Evolutionary conservation across 2,113 vertebrate genomes (phyloP).

Genomic region (Ceyx cyanopectus): DNA sequence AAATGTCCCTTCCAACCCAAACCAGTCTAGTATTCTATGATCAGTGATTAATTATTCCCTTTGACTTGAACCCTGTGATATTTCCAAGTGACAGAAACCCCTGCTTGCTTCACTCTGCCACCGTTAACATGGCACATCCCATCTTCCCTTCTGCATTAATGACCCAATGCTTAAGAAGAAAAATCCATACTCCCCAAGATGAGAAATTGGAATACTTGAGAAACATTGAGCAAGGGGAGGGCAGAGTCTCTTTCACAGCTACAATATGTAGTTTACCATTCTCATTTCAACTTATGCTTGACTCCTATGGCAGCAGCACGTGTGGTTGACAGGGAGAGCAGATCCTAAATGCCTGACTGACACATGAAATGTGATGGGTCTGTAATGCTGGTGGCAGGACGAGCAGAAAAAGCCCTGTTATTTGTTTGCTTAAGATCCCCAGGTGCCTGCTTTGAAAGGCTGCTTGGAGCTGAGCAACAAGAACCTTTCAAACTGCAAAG

Average conservation of each 20-base stretch:
- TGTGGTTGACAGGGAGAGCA: neutral
- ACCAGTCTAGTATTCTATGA: neutral
- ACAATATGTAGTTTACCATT: neutral
- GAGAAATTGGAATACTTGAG: neutral
- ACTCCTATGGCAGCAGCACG: neutral
- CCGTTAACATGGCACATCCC: neutral
- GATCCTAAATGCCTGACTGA: neutral
- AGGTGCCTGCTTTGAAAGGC: neutral
- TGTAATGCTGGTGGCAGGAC: neutral
- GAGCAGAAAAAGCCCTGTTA: neutral
- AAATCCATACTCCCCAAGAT: neutral
- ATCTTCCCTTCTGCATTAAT: neutral
- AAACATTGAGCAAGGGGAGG: neutral
- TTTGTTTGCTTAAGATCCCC: constrained; percentile 13
- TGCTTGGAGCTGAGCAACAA: neutral
- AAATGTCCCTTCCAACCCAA: neutral
- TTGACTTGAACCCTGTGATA: neutral
- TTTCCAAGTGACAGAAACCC: neutral
- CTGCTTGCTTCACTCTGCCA: neutral
- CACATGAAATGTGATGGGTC: neutral
- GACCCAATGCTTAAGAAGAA: neutral
- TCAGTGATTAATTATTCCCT: neutral
- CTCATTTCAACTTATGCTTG: neutral
- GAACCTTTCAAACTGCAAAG: neutral
- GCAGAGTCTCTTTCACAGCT: neutral